A percentile compares a stretch with the other conserved stretches of the same genome.
These are phyloP conservation scores for Aphaenogaster rudis DNA, from an alignment of 1,140 invertebrate genomes.

Conservation along the genomic window DNA sequence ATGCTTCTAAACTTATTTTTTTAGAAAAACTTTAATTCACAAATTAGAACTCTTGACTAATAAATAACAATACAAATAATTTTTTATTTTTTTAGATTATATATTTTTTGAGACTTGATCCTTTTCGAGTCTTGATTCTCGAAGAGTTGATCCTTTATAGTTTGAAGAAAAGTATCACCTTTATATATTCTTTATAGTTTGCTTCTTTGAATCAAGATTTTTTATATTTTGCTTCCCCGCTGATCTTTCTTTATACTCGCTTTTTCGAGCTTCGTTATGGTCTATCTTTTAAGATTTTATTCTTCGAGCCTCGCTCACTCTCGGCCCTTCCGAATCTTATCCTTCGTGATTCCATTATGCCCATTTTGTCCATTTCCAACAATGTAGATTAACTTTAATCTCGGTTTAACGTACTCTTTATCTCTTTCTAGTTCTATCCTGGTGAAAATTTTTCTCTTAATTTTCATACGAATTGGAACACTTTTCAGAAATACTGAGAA, in stretches of 20 bases:
- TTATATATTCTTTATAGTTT: neutral
- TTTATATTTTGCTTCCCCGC: neutral
- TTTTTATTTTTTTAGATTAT: neutral
- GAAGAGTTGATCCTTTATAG: neutral
- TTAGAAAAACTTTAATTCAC: too few species aligned
- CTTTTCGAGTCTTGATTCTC: neutral
- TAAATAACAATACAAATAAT: too few species aligned
- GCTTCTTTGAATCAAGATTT: neutral
- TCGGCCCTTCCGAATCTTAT: neutral
- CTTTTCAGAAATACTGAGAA: too few species aligned
- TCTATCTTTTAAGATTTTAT: neutral
- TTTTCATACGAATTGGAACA: too few species aligned
- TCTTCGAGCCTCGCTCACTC: neutral
- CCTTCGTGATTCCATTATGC: neutral
- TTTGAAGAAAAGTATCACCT: neutral
- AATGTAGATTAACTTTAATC: too few species aligned
- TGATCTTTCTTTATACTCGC: neutral
- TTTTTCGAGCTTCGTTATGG: neutral
- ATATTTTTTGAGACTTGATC: neutral
- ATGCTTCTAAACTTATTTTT: neutral
- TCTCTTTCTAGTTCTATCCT: too few species aligned
- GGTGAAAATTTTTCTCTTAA: too few species aligned
- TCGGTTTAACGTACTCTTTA: too few species aligned
- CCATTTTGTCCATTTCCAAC: too few species aligned
- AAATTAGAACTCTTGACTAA: too few species aligned